These are phyloP conservation scores for Troilus luridus DNA, from an alignment of 2,888 invertebrate species.

Conservation along the genomic window DNA sequence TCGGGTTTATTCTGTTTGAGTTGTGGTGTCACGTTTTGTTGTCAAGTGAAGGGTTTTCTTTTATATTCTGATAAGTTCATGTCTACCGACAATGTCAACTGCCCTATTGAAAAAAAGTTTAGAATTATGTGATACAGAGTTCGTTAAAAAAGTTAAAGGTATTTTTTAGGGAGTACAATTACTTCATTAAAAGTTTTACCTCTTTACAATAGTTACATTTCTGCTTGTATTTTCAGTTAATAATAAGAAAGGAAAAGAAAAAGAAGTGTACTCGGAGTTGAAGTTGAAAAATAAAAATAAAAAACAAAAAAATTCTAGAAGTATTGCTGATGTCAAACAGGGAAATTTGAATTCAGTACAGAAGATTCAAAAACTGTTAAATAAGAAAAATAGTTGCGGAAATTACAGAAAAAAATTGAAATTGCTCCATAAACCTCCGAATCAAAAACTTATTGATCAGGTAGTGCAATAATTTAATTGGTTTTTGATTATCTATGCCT, in stretches of 20 bases:
- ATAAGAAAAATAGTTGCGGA: conserved; percentile 50
- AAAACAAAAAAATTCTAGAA: conserved; percentile 55
- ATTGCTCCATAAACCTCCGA: conserved; percentile 56
- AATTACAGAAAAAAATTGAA: conserved; percentile 58
- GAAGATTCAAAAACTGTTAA: conserved; percentile 58
- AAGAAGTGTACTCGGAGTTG: conserved; percentile 16
- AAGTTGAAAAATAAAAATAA: conserved; percentile 54
- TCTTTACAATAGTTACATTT: neutral
- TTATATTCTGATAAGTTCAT: neutral
- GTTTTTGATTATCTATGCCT: neutral
- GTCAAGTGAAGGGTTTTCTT: neutral
- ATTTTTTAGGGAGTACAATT: neutral
- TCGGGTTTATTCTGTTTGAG: neutral
- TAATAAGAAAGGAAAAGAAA: neutral
- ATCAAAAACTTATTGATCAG: conserved; percentile 59
- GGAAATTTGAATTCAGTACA: conserved; percentile 60
- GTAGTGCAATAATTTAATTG: neutral
- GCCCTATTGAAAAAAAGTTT: conserved; percentile 63
- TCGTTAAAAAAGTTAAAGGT: conserved; percentile 40
- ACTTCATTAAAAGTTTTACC: neutral
- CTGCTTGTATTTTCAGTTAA: neutral
- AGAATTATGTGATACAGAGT: conserved; percentile 62
- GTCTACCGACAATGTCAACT: conserved; percentile 60
- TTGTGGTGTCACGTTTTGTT: neutral
- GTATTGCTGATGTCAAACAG: conserved; percentile 61